Conservation (phyloP, 2,797 vertebrate species). For the Betta splendens region DNA sequence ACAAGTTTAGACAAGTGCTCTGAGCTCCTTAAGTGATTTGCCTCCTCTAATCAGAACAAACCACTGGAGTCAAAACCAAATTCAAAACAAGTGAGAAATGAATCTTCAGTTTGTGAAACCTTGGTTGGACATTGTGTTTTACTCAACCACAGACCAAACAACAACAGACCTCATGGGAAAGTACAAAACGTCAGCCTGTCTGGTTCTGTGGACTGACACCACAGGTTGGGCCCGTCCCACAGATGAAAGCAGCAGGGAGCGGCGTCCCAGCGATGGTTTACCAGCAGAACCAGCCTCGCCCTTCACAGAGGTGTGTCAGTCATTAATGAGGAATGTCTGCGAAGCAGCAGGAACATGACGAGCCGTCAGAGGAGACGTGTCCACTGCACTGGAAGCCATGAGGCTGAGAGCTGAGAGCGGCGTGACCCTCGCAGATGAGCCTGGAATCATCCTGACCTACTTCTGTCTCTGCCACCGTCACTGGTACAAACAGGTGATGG, state of each 20-base stretch:
- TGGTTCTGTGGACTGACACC: conserved; percentile 2
- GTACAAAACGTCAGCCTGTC: conserved; percentile 3
- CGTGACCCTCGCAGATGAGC: conserved; percentile 13
- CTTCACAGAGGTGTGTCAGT: conserved; percentile 37
- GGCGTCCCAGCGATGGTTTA: neutral
- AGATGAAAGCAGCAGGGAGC: conserved; percentile 26
- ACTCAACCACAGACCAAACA: conserved; percentile 5
- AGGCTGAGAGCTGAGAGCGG: conserved; percentile 21
- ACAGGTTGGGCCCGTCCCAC: conserved; percentile 14
- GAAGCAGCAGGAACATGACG: conserved; percentile 2
- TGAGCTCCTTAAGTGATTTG: neutral
- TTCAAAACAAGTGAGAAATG: conserved; percentile 2
- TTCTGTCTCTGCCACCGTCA: conserved; percentile 49
- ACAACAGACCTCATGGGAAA: conserved; percentile 10
- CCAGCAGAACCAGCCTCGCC: conserved; percentile 14
- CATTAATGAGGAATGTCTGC: conserved; percentile 38
- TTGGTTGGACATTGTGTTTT: neutral
- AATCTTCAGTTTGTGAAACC: neutral
- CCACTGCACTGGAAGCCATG: too few species aligned
- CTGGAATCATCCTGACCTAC: conserved; percentile 53
- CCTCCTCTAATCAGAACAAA: neutral
- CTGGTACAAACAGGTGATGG: conserved; percentile 25
- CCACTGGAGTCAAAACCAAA: neutral
- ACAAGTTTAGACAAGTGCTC: neutral
- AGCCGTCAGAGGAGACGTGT: too few species aligned